Conservation (phyloP, 2,888 invertebrate genomes). For the Vesta saturnalis region DNA sequence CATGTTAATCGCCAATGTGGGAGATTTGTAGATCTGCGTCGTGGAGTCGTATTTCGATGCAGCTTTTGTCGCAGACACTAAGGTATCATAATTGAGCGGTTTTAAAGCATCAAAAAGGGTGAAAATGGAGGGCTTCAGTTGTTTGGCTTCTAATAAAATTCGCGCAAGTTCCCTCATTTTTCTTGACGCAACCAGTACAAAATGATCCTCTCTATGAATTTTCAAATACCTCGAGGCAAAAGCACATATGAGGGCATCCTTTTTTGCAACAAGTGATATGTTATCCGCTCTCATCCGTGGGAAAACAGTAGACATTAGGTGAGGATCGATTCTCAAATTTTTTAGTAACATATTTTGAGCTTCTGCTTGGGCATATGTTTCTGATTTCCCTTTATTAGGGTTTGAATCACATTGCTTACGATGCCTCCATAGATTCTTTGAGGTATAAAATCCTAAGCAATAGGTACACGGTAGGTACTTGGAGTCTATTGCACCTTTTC, state of each 20-base stretch:
- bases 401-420: background rate
- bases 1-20: constrained; percentile 28
- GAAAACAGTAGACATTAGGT: too few relatives aligned
- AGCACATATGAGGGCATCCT: background rate
- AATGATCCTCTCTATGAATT: too few relatives aligned
- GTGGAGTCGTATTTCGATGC: constrained; percentile 25
- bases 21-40: constrained; percentile 15
- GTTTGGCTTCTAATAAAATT: too few relatives aligned
- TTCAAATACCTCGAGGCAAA: too few relatives aligned
- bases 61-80: constrained; percentile 38
- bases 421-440: background rate
- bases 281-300: too few relatives aligned
- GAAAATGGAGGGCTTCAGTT: background rate
- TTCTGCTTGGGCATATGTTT: too few relatives aligned
- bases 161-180: too few relatives aligned
- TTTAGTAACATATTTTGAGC: too few relatives aligned
- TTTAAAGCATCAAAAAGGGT: background rate
- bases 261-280: too few relatives aligned
- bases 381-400: background rate
- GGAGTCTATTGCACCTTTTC: background rate
- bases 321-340: too few relatives aligned
- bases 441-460: too few relatives aligned
- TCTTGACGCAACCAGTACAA: too few relatives aligned
- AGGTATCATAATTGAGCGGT: constrained; percentile 25
- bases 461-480: background rate